These are phyloP conservation scores for Hydra vulgaris DNA, from an alignment of 30 jellyfish, hydroid and myxozoan species.

Conservation along the genomic window DNA sequence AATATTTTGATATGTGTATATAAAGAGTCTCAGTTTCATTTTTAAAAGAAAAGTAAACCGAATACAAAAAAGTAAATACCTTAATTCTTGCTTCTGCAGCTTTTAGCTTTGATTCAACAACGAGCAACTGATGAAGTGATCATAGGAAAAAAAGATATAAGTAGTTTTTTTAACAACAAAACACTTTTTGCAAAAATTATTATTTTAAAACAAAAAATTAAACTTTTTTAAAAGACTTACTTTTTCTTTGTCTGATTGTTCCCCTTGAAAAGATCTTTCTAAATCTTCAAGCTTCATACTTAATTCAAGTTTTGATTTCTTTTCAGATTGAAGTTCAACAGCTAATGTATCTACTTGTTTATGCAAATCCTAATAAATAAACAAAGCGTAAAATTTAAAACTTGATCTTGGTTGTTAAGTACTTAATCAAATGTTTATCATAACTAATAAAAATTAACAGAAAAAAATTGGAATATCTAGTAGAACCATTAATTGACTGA, in stretches of 20 bases:
- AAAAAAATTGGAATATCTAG: too few species aligned
- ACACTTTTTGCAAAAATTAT: too few species aligned
- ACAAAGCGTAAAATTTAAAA: background rate
- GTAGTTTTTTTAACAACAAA: too few species aligned
- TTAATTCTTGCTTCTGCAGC: slow-evolving; percentile 30
- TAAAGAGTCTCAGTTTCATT: too few species aligned
- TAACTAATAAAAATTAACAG: background rate
- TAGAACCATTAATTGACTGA: too few species aligned
- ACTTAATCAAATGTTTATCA: background rate
- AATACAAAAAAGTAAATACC: background rate
- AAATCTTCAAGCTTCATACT: slow-evolving; percentile 58
- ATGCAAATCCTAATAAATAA: slow-evolving; percentile 19
- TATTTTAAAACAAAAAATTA: too few species aligned
- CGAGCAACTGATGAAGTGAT: background rate
- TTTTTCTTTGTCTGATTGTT: slow-evolving; percentile 34
- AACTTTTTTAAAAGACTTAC: too few species aligned
- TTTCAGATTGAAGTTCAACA: slow-evolving; percentile 37
- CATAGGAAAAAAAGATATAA: slow-evolving; percentile 3
- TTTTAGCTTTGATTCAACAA: slow-evolving; percentile 21
- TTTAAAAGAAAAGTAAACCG: background rate
- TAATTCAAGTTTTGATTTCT: slow-evolving; percentile 30
- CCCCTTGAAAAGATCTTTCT: slow-evolving; percentile 21
- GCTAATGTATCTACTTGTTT: slow-evolving; percentile 16
- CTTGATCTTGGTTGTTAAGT: background rate
- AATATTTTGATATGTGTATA: background rate